phyloP scores from a whole-genome alignment of 2,888 invertebrate species.

The Gastrophysa polygoni region DNA sequence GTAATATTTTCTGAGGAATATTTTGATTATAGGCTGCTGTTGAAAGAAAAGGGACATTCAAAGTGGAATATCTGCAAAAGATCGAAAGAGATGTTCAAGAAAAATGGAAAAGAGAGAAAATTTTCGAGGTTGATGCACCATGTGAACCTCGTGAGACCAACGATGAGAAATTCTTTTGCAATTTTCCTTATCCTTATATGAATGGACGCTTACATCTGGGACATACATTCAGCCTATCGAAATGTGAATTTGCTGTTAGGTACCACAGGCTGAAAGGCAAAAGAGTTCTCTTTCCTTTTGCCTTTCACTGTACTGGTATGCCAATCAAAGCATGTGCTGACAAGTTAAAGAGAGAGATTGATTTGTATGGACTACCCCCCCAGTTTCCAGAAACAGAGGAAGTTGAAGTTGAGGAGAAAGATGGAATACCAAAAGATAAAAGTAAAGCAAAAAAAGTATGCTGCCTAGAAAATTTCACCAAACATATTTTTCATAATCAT shows the following conservation, averaged over 20 bases:
- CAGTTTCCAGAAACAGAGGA: conserved; percentile 74
- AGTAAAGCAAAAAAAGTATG: conserved; percentile 85
- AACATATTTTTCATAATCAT: neutral
- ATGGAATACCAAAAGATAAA: conserved; percentile 78
- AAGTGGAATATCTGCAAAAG: conserved; percentile 89
- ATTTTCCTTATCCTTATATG: conserved; percentile 99
- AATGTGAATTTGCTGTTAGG: conserved; percentile 95
- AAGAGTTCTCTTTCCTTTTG: conserved; percentile 91
- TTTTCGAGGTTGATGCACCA: conserved; percentile 85
- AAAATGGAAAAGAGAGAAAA: conserved; percentile 81
- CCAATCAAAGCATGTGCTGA: conserved; percentile 99
- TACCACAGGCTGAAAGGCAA: conserved; percentile 93
- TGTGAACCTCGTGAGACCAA: conserved; percentile 61
- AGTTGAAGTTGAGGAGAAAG: conserved; percentile 61
- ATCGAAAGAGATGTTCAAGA: conserved; percentile 87
- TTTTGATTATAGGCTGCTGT: conserved; percentile 43
- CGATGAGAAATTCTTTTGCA: conserved; percentile 87
- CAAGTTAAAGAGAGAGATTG: conserved; percentile 93
- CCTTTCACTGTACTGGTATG: conserved; percentile 99
- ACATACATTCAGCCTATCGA: conserved; percentile 95
- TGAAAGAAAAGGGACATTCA: conserved; percentile 93
- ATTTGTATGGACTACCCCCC: conserved; percentile 91
- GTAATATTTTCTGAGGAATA: no score
- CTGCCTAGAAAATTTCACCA: neutral
- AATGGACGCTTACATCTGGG: conserved; percentile 98